These are phyloP conservation scores for Danio tinwini DNA, from an alignment of 2,797 vertebrate species.

Conservation along the genomic window DNA sequence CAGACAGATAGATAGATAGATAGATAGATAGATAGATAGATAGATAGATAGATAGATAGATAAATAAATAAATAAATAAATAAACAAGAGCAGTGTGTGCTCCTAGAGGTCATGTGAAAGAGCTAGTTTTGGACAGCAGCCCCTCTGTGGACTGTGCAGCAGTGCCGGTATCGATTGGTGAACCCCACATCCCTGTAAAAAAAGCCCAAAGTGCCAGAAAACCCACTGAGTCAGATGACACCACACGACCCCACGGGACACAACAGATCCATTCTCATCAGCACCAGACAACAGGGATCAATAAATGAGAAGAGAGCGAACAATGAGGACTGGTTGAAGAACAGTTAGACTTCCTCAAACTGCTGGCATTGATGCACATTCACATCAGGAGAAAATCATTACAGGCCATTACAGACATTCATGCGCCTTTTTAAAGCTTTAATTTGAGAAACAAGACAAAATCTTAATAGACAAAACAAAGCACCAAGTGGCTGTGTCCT, in stretches of 20 bases:
- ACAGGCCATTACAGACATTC: conserved; percentile 47
- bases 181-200: conserved; percentile 50
- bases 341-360: conserved; percentile 26
- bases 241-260: conserved; percentile 59
- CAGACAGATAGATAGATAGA: too few relatives aligned
- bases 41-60: too few relatives aligned
- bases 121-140: conserved; percentile 52
- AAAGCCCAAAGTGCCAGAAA: conserved; percentile 67
- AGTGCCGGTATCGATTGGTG: conserved; percentile 43
- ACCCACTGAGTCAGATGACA: conserved; percentile 65
- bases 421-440: conserved; percentile 7
- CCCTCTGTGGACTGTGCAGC: conserved; percentile 39
- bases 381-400: conserved; percentile 58
- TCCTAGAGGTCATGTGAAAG: conserved; percentile 55
- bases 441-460: conserved; percentile 15
- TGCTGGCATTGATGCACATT: conserved; percentile 46
- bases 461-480: neutral
- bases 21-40: too few relatives aligned
- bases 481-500: neutral
- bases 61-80: neutral
- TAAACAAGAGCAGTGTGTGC: neutral
- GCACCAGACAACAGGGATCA: conserved; percentile 69
- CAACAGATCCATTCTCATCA: conserved; percentile 75
- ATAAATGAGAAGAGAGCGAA: conserved; percentile 63
- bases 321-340: conserved; percentile 38